Evolutionary conservation across 2,113 vertebrate species (phyloP), one percentile per base, ranked within the genome.

Genomic region (Antechinus stuartii): DNA sequence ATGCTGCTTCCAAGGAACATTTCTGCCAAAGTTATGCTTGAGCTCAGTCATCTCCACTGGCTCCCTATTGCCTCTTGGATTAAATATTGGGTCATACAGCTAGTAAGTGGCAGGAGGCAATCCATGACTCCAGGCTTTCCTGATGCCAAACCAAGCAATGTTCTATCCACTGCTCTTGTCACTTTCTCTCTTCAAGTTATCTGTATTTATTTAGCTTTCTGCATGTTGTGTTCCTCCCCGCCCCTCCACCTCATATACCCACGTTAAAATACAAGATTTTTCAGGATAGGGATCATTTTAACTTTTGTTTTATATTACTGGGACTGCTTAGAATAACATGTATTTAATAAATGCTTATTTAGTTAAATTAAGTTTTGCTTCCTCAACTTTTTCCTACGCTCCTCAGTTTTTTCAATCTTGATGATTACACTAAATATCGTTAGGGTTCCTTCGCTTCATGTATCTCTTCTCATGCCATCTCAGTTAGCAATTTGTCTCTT

Each of bases 401-500:
- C 56, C 30, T 68, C 57, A 35, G 30, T 35, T 68, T 68, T 35
- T 68, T 30, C 35, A 68, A n/a, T 68, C 4, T 68, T 16, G 61
- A 35, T 68, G 16, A 68, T 68, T 14, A 35, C 30, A 6, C 57
- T 68, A 3, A 68, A 35, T 35, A 35, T 68, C 3, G 30, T 35
- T 3, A 35, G 57, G 49, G 23, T 0, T 27, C 53, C 2, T 53
- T n/a, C 10, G 49, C 12, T 91, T n/a, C 56, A 0, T 0, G 54
- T 95, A 22, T 92, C 76, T 42, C n/a, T 57, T 90, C 50, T 57
- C 54, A 90, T 55, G 8, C 0, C 84, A 8, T 5, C 93, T 93
- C 91, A 22, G 55, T n/a, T 91, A 93, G 8, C 7, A 94, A 49
- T 50, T 93, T 94, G 11, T 96, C 54, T 52, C 46, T 30, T 24